Percentiles rank a stretch among this genome's conserved stretches.
Conservation (phyloP, 2,888 invertebrate genomes). For the Antheraea assamensis region DNA sequence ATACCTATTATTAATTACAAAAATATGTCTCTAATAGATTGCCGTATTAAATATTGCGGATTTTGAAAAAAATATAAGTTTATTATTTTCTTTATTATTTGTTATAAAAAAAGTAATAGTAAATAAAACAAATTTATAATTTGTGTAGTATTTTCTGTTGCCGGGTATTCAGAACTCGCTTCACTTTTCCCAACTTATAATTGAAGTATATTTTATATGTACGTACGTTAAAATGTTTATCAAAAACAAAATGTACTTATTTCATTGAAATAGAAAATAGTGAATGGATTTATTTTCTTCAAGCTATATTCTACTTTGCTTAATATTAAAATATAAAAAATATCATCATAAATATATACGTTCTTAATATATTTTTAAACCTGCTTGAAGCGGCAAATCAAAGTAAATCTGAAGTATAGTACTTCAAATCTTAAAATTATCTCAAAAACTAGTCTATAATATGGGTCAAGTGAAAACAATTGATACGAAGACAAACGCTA, state of each 20-base stretch:
- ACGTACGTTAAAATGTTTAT: background rate
- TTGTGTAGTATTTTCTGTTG: too few species aligned
- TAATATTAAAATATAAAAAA: background rate
- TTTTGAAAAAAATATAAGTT: too few species aligned
- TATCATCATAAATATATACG: background rate
- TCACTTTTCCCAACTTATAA: too few species aligned
- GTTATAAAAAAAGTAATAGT: too few species aligned
- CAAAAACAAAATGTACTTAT: background rate
- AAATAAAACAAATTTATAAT: too few species aligned
- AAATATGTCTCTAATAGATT: too few species aligned
- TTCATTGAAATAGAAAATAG: background rate
- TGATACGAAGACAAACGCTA: constrained; percentile 3
- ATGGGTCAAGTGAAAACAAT: constrained; percentile 16
- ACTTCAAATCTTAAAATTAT: constrained; percentile 17
- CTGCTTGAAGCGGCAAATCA: constrained; percentile 18
- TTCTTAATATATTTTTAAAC: background rate
- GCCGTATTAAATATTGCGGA: too few species aligned
- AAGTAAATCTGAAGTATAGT: constrained; percentile 12
- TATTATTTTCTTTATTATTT: too few species aligned
- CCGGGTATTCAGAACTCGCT: too few species aligned
- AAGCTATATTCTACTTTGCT: background rate
- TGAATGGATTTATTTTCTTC: background rate
- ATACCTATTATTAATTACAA: too few species aligned
- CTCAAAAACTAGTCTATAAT: constrained; percentile 19
- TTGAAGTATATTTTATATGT: too few species aligned